Conservation (phyloP, 2,888 invertebrate species). For the Diachrysia chrysitis region DNA sequence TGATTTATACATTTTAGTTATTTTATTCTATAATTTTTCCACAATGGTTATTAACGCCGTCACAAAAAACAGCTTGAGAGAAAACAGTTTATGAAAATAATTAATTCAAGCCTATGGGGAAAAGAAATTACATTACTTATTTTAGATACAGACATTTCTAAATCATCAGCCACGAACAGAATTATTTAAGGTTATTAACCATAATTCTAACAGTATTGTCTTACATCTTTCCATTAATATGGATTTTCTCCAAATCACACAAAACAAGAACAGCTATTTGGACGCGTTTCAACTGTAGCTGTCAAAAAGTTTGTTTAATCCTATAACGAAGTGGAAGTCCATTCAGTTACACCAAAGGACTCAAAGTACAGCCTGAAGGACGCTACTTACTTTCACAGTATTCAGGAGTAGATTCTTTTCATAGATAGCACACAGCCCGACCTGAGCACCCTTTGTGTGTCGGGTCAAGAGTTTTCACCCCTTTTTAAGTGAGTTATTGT, state of each 20-base stretch:
- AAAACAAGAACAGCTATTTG: conserved; percentile 32
- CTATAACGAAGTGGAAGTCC: conserved; percentile 28
- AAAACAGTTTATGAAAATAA: too few species aligned
- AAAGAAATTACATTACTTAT: too few species aligned
- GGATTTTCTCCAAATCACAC: background rate
- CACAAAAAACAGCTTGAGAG: too few species aligned
- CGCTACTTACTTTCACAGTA: conserved; percentile 8
- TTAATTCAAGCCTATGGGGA: too few species aligned
- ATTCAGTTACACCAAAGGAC: conserved; percentile 5
- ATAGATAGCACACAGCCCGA: conserved; percentile 42
- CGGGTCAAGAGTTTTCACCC: conserved; percentile 65
- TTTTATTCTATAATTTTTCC: background rate
- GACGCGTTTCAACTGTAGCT: conserved; percentile 35
- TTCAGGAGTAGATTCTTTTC: conserved; percentile 39
- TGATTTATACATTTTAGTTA: background rate
- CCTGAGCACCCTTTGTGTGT: conserved; percentile 53
- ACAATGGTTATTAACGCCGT: too few species aligned
- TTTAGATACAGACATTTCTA: too few species aligned
- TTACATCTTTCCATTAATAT: background rate
- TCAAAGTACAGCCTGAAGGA: background rate
- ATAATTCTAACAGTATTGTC: background rate
- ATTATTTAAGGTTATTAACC: background rate
- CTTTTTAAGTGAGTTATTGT: conserved; percentile 64
- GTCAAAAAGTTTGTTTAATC: conserved; percentile 31
- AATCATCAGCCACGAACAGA: background rate